Evolutionary conservation across 2,797 vertebrate species (phyloP).

Genomic region (Mus caroli): DNA sequence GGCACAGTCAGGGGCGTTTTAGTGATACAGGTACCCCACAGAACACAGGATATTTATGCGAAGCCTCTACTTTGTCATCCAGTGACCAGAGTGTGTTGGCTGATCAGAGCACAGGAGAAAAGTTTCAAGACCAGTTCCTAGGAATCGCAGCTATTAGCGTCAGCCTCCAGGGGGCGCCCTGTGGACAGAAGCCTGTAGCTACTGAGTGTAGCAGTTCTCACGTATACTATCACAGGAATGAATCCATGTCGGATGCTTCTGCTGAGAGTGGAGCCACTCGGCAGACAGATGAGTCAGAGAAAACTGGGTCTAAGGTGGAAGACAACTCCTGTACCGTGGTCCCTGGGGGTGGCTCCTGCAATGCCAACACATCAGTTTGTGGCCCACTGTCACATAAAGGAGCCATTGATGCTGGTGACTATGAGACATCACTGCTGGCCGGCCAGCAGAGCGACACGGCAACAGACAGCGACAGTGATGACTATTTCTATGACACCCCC

Average conservation of each 20-base stretch:
- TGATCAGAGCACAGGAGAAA: conserved; percentile 16
- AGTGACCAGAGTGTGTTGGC: conserved; percentile 29
- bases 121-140: conserved; percentile 75
- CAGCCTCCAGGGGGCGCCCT: conserved; percentile 61
- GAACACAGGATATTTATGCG: background rate
- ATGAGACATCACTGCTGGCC: conserved; percentile 80
- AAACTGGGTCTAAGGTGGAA: background rate
- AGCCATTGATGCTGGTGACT: conserved; percentile 70
- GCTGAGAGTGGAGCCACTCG: background rate
- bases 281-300: background rate
- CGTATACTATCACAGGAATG: background rate
- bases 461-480: conserved; percentile 75
- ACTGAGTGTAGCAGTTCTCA: background rate
- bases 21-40: background rate
- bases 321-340: background rate
- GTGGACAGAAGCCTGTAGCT: conserved; percentile 56
- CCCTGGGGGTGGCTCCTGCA: too few species aligned
- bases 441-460: conserved; percentile 48
- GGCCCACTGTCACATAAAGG: background rate
- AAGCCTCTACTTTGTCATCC: conserved; percentile 7
- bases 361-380: accelerated
- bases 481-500: conserved; percentile 72
- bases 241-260: background rate
- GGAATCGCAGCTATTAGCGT: conserved; percentile 68
- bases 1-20: conserved; percentile 60